Base-by-base conservation (phyloP, 2,888 invertebrate genomes). In the Schrankia costaestrigalis region DNA sequence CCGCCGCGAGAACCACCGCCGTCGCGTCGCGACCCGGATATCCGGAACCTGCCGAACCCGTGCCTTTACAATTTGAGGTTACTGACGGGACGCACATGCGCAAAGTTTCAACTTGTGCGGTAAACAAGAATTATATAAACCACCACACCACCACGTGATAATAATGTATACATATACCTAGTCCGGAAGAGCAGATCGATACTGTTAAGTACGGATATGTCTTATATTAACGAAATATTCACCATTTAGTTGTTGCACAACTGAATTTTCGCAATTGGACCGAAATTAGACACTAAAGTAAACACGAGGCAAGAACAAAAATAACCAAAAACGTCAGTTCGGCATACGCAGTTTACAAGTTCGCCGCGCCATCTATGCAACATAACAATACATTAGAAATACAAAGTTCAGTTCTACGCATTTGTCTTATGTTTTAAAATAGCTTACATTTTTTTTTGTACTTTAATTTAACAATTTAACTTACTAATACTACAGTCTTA, bases 71-170 rank as follows among this genome's bases (percentile, higher is more conserved):
- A 76, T 85, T 86, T 86, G 85, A 88, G 88, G 88, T 89, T 88
- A 88, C 87, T 71, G 85, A 83, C 79, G 78, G 78, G 78, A 86
- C 86, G 88, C 88, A 88, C 88, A 89, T 89, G 88, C 88, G 88
- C 88, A 87, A 87, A 85, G 78, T 85, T 85, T 80, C 81, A 71
- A 78, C 80, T 84, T 82, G 78, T 83, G 84, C 86, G 77, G 88
- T 88, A 88, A 88, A 88, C 88, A 88, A 88, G 80, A 88, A 88
- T 89, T 89, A 88, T 88, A 87, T 88, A 88, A 88, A 89, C 86
- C 79, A 82, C 82, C 79, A 86, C 88, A 88, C 87, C 83, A 88
- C 89, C 89, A 88, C 89, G 89, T 88, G 88, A 89, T 86, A 82
- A 74, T 78, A 80, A 80, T 86, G 85, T 86, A 82, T 84, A 85